Conservation (phyloP, 2,888 invertebrate genomes). For the Acheta domesticus region DNA sequence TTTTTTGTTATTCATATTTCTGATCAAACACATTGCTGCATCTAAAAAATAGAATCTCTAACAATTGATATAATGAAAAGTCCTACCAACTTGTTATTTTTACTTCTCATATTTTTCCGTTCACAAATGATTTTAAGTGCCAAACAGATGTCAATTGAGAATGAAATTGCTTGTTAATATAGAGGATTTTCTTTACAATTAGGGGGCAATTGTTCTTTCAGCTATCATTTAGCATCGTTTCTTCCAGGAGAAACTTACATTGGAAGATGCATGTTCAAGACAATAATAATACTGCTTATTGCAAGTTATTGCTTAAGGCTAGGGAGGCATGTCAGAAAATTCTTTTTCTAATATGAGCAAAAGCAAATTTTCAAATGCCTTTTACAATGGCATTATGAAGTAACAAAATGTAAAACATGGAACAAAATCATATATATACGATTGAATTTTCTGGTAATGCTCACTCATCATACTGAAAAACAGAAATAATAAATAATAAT, state of each 20-base stretch:
- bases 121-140: constrained; percentile 3
- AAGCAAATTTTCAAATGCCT: constrained; percentile 38
- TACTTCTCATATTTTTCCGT: constrained; percentile 19
- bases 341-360: constrained; percentile 44
- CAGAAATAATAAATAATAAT: neutral
- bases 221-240: neutral
- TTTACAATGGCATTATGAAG: neutral
- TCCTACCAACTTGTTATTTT: constrained; percentile 23
- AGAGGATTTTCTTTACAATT: constrained; percentile 1
- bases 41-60: constrained; percentile 37
- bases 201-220: neutral
- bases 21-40: constrained; percentile 29
- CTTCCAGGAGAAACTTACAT: neutral
- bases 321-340: constrained; percentile 33
- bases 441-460: neutral
- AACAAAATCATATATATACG: neutral
- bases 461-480: neutral
- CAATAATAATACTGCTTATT: constrained; percentile 47
- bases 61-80: constrained; percentile 25
- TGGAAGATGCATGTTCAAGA: constrained; percentile 36
- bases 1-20: neutral
- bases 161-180: neutral
- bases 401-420: no score
- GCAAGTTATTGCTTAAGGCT: constrained; percentile 53
- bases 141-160: constrained; percentile 6